These are phyloP conservation scores for Caenorhabditis becei DNA, from an alignment of 2,888 invertebrate species.

Conservation along the genomic window DNA sequence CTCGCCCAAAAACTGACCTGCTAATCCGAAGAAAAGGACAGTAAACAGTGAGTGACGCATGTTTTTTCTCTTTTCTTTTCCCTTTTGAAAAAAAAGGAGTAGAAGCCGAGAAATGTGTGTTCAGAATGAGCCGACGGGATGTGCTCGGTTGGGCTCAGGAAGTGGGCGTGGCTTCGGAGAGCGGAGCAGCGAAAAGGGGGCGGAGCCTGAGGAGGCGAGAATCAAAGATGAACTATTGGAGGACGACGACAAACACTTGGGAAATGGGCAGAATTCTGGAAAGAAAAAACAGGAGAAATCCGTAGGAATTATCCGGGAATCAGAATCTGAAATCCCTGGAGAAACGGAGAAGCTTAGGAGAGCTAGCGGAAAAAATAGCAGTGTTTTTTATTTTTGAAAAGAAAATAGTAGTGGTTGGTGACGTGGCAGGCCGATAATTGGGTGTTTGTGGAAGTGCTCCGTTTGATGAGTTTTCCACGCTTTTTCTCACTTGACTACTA, in stretches of 20 bases:
- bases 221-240: constrained; percentile 37
- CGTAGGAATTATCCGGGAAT: not conserved
- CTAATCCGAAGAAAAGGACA: constrained; percentile 41
- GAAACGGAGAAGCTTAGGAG: too few relatives aligned
- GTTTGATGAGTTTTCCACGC: too few relatives aligned
- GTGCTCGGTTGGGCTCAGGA: not conserved
- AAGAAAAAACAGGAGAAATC: not conserved
- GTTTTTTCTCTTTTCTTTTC: constrained; percentile 7
- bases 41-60: constrained; percentile 42
- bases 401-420: too few relatives aligned
- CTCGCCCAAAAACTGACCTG: constrained; percentile 22
- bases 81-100: constrained; percentile 16
- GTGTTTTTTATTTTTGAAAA: too few relatives aligned
- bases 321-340: too few relatives aligned
- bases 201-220: constrained; percentile 1
- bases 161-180: constrained; percentile 23
- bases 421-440: too few relatives aligned
- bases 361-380: too few relatives aligned
- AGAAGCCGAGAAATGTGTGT: constrained; percentile 18
- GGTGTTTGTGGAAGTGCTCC: too few relatives aligned
- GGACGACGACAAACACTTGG: constrained; percentile 10
- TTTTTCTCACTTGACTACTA: too few relatives aligned
- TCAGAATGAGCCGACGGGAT: constrained; percentile 29
- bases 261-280: too few relatives aligned
- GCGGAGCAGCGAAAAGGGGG: not conserved